Conservation (phyloP, 1,140 invertebrate species). For the Bemisia tabaci region DNA sequence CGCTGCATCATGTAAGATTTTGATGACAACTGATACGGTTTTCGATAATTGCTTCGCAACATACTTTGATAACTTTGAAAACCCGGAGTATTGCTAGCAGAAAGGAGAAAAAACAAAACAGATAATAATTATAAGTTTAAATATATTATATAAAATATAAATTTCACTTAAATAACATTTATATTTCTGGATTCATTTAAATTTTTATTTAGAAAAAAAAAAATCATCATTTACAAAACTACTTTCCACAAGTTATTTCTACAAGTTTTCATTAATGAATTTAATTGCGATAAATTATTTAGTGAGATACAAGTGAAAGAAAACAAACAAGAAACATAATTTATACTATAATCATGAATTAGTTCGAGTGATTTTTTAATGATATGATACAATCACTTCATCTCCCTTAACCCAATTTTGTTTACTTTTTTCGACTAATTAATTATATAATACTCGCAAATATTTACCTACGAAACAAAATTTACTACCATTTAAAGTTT, state of each 20-base stretch:
- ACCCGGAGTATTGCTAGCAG: too few relatives aligned
- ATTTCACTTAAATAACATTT: not conserved
- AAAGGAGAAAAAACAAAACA: not conserved
- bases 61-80: too few relatives aligned
- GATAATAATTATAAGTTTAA: not conserved
- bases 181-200: too few relatives aligned
- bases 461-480: too few relatives aligned
- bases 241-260: not conserved
- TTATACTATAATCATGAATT: not conserved
- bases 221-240: not conserved
- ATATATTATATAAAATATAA: constrained; percentile 1
- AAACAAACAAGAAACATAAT: not conserved
- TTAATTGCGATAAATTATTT: not conserved
- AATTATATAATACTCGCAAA: too few relatives aligned
- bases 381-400: not conserved
- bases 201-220: not conserved
- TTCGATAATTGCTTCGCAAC: too few relatives aligned
- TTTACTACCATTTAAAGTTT: too few relatives aligned
- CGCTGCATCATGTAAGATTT: too few relatives aligned
- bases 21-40: too few relatives aligned
- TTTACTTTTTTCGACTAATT: too few relatives aligned
- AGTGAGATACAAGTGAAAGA: not conserved
- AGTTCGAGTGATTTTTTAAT: not conserved
- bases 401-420: not conserved
- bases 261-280: not conserved